phyloP scores from a whole-genome alignment of 53 echinoderm and acorn worm species.

The Stichopus horrens region DNA sequence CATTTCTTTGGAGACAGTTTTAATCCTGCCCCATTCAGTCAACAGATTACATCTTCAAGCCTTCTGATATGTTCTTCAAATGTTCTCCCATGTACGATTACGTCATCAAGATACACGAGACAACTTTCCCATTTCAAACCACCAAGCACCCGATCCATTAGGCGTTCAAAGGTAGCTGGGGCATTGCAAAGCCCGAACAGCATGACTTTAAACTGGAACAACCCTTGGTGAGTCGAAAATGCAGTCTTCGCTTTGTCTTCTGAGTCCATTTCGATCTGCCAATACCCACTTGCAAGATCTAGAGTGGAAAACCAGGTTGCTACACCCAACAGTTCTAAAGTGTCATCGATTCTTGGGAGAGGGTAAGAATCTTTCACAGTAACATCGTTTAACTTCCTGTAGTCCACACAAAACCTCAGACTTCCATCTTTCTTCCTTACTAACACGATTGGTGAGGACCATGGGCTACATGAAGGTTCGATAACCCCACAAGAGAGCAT shows the following conservation, averaged over 20 bases:
- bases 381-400: constrained; percentile 6
- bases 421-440: constrained; percentile 18
- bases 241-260: constrained; percentile 4
- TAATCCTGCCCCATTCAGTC: background rate
- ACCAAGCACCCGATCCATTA: constrained; percentile 13
- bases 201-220: constrained; percentile 30
- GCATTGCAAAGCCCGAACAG: constrained; percentile 15
- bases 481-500: background rate
- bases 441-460: background rate
- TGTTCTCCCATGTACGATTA: background rate
- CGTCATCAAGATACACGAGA: constrained; percentile 24
- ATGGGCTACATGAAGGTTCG: background rate
- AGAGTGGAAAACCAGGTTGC: constrained; percentile 27
- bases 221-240: constrained; percentile 18
- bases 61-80: background rate
- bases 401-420: constrained; percentile 1
- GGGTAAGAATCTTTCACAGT: constrained; percentile 31
- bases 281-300: constrained; percentile 24
- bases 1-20: constrained; percentile 36
- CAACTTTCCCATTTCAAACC: constrained; percentile 23
- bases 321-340: background rate
- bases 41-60: background rate
- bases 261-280: constrained; percentile 32
- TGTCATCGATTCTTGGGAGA: constrained; percentile 27
- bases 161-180: constrained; percentile 15